Conservation (phyloP, 2,113 vertebrate species). For the Ptychochromis oligacanthus region DNA sequence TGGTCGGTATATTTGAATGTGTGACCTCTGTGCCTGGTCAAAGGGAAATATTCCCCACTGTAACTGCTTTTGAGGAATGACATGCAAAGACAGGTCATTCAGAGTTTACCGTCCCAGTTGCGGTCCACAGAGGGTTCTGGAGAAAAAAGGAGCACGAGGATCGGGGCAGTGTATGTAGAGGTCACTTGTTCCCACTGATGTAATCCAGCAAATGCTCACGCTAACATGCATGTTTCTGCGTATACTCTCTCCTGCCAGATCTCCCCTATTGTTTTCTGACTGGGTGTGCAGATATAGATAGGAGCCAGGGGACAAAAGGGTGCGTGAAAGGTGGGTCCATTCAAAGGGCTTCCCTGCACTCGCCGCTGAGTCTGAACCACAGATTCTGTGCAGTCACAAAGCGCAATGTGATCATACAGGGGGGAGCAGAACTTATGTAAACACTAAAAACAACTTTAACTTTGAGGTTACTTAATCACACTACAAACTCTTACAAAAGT, state of each 20-base stretch:
- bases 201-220: constrained; percentile 53
- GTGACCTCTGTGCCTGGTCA: constrained; percentile 58
- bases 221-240: constrained; percentile 49
- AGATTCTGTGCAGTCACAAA: background rate
- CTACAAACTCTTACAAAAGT: constrained; percentile 1
- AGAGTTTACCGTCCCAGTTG: constrained; percentile 69
- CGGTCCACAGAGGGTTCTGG: constrained; percentile 6
- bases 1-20: constrained; percentile 25
- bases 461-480: background rate
- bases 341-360: background rate
- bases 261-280: constrained; percentile 37
- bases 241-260: constrained; percentile 32
- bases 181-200: constrained; percentile 60
- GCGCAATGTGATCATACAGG: background rate
- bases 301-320: background rate
- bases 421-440: background rate
- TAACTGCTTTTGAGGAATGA: constrained; percentile 67
- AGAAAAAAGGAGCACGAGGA: constrained; percentile 39
- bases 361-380: background rate
- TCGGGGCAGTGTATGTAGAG: constrained; percentile 20
- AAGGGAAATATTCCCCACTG: constrained; percentile 49
- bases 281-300: constrained; percentile 20
- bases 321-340: background rate
- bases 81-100: constrained; percentile 68
- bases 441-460: background rate